Base-by-base conservation (phyloP, 92 coral and sea anemone genomes). In the Epizoanthus illoricatus region DNA sequence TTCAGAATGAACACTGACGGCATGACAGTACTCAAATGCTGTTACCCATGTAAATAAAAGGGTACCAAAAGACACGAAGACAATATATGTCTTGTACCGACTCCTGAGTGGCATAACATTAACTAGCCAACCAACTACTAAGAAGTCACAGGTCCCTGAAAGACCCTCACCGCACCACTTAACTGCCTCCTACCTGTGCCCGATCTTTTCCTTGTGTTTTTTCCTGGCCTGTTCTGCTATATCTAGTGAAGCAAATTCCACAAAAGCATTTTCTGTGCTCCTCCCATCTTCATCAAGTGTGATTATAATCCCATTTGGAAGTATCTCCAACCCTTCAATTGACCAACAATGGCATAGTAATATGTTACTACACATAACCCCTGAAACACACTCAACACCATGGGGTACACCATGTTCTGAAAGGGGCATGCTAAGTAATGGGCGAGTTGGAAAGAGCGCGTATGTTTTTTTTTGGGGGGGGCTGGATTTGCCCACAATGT, bases 261-360 rank as follows among this genome's bases (percentile, higher is more conserved):
- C 99, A 91, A 87, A 96, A 74, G 98, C 99, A 90, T 96, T 98
- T 98, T 98, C 99, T 70, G 99, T 89, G 87, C 92, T 96, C 98
- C 91, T 92, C 97, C 99, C 99, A 88, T 96, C 99, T 89, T 96
- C 99, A 87, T 96, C 95, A 86, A 91, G 94, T 79, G 99, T 94
- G 97, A 96, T 96, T 81, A 98, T 96, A 82, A 96, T 96, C 95
- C 99, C 99, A 91, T 93, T 96, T 84, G 99, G 98, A 89, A 94
- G 97, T 91, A 96, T 96, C 98, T 93, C 99, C 97, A 93, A 90
- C 99, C 99, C 99, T 96, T 94, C 91, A 91, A 86, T 87, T 88
- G 73, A 87, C 92, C 92, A 92, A 87, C 80, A 87, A 81, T 87
- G 80, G 81, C 66, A 87, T 72, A 87, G 71, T 64, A 84, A 28